Base-by-base conservation (phyloP, 2,888 invertebrate species). In the Xestia sexstrigata region DNA sequence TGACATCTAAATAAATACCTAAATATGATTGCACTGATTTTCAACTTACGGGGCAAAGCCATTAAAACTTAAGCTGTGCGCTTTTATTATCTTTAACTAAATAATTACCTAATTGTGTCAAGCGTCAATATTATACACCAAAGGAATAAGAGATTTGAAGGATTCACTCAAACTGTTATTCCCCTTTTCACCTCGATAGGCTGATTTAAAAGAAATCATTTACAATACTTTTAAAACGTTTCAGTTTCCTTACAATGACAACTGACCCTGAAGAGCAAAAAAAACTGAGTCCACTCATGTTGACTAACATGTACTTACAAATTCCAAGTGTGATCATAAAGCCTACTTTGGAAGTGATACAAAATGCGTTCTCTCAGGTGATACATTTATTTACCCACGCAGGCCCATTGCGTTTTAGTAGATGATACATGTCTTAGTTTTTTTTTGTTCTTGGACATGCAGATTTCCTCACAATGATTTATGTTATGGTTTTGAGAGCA, bases 321-420 rank as follows among this genome's bases (percentile, higher is more conserved):
- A 98, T 98, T 91, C 98, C 98, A 0, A 95, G 96, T 71, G 97
- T 98, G 76, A 92, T 96, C 42, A 97, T 98, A 74, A 96, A 95
- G 79, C 98, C 98, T 0, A 96, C 96, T 2, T 92, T 98, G 78
- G 98, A 98, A 84, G 98, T 98, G 87, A 97, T 98, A 84, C 98
- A 98, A 89, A 95, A 95, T 78, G 95, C 97, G 58, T 98, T 98
- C 93, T 96, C 97, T 17, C 97, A 97, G 93, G 97, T 94, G 23
- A 72, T 62, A 39, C 0, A 55, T 67, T 45, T 7, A 2, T 17
- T 63, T n/a, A 20, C 9, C 8, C 17, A 60, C 17, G 15, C 60
- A 17, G 8, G 58, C 15, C 15, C 58, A 30, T 26, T 30, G 26
- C 26, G 58, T 17, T 15, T 26, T 58, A 15, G 15, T 15, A 58